phyloP scores from a whole-genome alignment of 2,797 vertebrate species.

The Dicrostonyx torquatus region DNA sequence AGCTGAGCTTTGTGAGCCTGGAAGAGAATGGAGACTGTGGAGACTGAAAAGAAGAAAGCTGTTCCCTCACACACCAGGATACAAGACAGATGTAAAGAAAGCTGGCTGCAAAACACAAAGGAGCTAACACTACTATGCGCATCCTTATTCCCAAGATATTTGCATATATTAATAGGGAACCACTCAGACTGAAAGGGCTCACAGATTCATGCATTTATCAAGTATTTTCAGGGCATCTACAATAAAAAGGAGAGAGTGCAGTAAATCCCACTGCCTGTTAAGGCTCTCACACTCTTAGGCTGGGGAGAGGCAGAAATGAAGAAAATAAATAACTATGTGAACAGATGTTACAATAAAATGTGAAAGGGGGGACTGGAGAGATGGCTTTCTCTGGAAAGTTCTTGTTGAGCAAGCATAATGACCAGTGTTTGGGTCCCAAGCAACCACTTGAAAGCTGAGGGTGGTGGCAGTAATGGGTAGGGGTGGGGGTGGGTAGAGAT shows the following conservation, averaged over 20 bases:
- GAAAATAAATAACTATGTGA: neutral
- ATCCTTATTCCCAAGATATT: neutral
- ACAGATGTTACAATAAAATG: neutral
- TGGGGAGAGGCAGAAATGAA: neutral
- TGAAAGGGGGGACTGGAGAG: neutral
- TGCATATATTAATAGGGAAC: neutral
- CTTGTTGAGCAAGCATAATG: neutral
- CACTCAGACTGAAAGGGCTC: neutral
- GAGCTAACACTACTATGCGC: neutral
- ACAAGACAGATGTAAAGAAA: constrained; percentile 51
- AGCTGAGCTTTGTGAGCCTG: constrained; percentile 65
- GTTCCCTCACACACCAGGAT: neutral
- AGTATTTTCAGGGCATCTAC: neutral
- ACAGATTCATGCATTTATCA: neutral
- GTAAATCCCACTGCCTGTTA: neutral
- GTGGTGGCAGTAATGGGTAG: neutral
- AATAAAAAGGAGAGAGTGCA: neutral
- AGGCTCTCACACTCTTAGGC: neutral
- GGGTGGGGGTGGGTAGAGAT: too few species aligned
- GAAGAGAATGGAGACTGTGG: neutral
- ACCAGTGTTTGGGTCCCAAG: neutral
- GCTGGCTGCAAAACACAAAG: neutral
- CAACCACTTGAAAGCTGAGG: neutral
- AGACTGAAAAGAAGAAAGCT: neutral
- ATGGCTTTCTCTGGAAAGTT: neutral